These are phyloP conservation scores for Thera obeliscata DNA, from an alignment of 2,888 invertebrate species.

Conservation along the genomic window DNA sequence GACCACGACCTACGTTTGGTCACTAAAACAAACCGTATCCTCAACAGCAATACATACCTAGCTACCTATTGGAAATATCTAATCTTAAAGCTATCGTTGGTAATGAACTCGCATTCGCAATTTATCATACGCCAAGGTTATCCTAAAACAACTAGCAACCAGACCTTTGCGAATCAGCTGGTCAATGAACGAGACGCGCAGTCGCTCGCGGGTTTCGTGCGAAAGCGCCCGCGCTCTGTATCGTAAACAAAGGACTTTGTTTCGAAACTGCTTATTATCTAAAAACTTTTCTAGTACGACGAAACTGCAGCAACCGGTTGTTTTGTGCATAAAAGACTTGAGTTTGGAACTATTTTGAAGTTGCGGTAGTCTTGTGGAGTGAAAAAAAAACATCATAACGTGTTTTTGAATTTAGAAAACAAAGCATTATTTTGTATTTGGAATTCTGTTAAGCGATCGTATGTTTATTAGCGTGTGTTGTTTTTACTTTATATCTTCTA, in stretches of 20 bases:
- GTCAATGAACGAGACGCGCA: slow-evolving; percentile 41
- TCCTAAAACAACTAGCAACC: slow-evolving; percentile 33
- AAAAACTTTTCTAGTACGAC: background rate
- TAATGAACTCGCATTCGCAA: slow-evolving; percentile 29
- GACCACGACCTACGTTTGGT: slow-evolving; percentile 12
- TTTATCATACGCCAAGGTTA: slow-evolving; percentile 35
- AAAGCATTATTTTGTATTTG: slow-evolving; percentile 8
- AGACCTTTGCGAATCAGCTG: slow-evolving; percentile 39
- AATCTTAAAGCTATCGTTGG: slow-evolving; percentile 31
- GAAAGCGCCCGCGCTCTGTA: slow-evolving; percentile 15
- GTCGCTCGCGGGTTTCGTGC: slow-evolving; percentile 27
- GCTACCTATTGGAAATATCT: slow-evolving; percentile 17
- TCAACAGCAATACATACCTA: background rate
- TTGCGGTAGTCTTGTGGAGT: slow-evolving; percentile 11
- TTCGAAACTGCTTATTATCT: slow-evolving; percentile 17
- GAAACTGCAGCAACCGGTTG: background rate
- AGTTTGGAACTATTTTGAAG: slow-evolving; percentile 23
- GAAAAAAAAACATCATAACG: slow-evolving; percentile 6
- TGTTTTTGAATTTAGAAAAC: slow-evolving; percentile 10
- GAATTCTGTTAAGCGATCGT: slow-evolving; percentile 6
- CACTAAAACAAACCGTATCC: slow-evolving; percentile 7
- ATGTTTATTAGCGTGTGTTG: slow-evolving; percentile 2
- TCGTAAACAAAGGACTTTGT: slow-evolving; percentile 33
- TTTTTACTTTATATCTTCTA: background rate
- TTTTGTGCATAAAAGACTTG: slow-evolving; percentile 11